phyloP scores from a whole-genome alignment of 1,140 invertebrate genomes.

The Macrocentrus cingulum region DNA sequence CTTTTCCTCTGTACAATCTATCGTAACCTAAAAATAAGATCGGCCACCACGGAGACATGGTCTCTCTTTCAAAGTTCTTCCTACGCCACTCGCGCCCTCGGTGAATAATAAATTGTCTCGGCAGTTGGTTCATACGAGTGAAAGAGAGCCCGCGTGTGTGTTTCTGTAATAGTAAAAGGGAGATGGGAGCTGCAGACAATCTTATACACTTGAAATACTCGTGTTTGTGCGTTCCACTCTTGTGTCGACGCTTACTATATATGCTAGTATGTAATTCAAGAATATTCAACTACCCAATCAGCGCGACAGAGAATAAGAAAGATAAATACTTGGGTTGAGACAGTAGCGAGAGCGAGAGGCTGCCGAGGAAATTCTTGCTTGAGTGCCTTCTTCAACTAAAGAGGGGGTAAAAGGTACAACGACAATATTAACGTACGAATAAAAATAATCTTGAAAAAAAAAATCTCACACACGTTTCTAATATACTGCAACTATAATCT shows the following conservation, averaged over 20 bases:
- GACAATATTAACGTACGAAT: too few relatives aligned
- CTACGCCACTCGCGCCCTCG: conserved; percentile 4
- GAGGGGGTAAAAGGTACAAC: too few relatives aligned
- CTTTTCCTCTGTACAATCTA: conserved; percentile 21
- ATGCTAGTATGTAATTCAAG: conserved; percentile 57
- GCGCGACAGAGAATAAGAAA: conserved; percentile 25
- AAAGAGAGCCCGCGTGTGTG: conserved; percentile 32
- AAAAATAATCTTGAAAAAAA: too few relatives aligned
- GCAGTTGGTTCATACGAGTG: conserved; percentile 16
- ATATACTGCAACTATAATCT: too few relatives aligned
- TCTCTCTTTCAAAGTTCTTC: conserved; percentile 12
- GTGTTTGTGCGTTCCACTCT: conserved; percentile 14
- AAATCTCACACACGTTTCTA: too few relatives aligned
- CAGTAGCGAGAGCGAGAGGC: background rate
- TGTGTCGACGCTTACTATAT: conserved; percentile 42
- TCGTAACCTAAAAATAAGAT: conserved; percentile 50
- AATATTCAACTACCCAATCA: conserved; percentile 46
- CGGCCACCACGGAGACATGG: conserved; percentile 42
- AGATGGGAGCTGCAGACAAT: conserved; percentile 8
- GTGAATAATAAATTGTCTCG: conserved; percentile 30
- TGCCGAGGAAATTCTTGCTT: too few relatives aligned
- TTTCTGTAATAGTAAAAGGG: conserved; percentile 1
- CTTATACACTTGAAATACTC: conserved; percentile 23
- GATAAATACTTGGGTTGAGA: background rate
- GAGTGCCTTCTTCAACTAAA: too few relatives aligned